Percentiles rank a stretch among this genome's conserved stretches.
phyloP scores from a whole-genome alignment of 2,888 invertebrate genomes.

The Lochmaea crataegi region DNA sequence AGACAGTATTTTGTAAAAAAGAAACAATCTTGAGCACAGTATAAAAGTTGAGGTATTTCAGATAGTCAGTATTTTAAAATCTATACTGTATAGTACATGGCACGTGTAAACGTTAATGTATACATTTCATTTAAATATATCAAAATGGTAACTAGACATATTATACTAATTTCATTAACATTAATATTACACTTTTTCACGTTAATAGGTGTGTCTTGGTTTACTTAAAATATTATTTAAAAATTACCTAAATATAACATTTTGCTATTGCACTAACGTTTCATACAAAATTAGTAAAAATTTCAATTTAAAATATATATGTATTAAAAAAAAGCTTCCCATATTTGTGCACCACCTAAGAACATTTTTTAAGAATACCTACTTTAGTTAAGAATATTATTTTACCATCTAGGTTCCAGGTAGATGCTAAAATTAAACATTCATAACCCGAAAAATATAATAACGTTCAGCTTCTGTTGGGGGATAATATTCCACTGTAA shows the following conservation, averaged over 20 bases:
- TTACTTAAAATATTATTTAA: conserved; percentile 2
- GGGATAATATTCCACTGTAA: too few species aligned
- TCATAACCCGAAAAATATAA: not conserved
- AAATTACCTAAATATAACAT: conserved; percentile 18
- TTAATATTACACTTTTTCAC: conserved; percentile 33
- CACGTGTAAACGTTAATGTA: conserved; percentile 45
- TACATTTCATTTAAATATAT: conserved; percentile 42
- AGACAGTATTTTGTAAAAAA: conserved; percentile 45
- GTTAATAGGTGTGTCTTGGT: conserved; percentile 29
- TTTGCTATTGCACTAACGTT: conserved; percentile 31
- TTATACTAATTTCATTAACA: conserved; percentile 43
- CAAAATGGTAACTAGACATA: conserved; percentile 47
- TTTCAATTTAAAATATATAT: conserved; percentile 22
- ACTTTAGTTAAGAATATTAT: conserved; percentile 3
- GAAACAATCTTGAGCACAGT: conserved; percentile 47
- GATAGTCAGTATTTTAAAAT: conserved; percentile 40
- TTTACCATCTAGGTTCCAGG: not conserved
- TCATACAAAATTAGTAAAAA: conserved; percentile 13
- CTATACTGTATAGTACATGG: conserved; percentile 46
- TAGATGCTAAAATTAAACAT: not conserved
- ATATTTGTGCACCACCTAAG: conserved; percentile 19
- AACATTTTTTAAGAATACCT: conserved; percentile 15
- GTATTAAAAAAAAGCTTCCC: conserved; percentile 8
- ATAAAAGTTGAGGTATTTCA: conserved; percentile 48
- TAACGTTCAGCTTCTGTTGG: too few species aligned